Conservation (phyloP, 1,140 invertebrate genomes). For the Mesaphorura yosii region DNA sequence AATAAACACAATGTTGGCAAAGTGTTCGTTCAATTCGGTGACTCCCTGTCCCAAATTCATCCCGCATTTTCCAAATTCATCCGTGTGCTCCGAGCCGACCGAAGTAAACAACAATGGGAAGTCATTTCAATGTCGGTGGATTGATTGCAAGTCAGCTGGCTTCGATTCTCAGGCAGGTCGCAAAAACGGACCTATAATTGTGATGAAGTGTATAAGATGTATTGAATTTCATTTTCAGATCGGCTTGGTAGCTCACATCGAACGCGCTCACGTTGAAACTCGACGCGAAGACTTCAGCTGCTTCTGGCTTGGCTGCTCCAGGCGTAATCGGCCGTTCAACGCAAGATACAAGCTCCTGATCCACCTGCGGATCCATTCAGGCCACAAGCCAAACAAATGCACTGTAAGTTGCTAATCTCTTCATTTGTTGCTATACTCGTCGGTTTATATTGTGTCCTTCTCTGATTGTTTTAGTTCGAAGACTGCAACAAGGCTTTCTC, state of each 20-base stretch:
- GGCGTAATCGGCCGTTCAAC: slow-evolving; percentile 78
- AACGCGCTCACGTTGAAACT: slow-evolving; percentile 77
- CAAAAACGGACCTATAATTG: too few relatives aligned
- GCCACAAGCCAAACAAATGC: slow-evolving; percentile 92
- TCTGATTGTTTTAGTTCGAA: slow-evolving; percentile 57
- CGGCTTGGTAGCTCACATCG: slow-evolving; percentile 72
- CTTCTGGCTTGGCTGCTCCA: slow-evolving; percentile 74
- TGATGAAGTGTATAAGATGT: too few relatives aligned
- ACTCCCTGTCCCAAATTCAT: too few relatives aligned
- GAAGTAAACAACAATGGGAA: too few relatives aligned
- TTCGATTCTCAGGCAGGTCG: too few relatives aligned
- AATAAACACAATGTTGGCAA: too few relatives aligned
- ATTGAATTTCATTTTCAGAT: slow-evolving; percentile 11
- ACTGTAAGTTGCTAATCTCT: slow-evolving; percentile 54
- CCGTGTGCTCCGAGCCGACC: too few relatives aligned
- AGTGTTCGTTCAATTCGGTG: too few relatives aligned
- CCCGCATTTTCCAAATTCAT: too few relatives aligned
- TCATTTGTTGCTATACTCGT: neutral
- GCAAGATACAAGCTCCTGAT: slow-evolving; percentile 91
- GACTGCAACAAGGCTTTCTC: slow-evolving; percentile 90
- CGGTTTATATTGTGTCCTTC: slow-evolving; percentile 6
- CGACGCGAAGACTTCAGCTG: slow-evolving; percentile 79
- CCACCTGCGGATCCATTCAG: slow-evolving; percentile 91
- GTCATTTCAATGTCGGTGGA: too few relatives aligned
- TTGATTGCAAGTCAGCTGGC: too few relatives aligned